Base-by-base conservation (phyloP, 2,888 invertebrate species). In the Euproctis similis region DNA sequence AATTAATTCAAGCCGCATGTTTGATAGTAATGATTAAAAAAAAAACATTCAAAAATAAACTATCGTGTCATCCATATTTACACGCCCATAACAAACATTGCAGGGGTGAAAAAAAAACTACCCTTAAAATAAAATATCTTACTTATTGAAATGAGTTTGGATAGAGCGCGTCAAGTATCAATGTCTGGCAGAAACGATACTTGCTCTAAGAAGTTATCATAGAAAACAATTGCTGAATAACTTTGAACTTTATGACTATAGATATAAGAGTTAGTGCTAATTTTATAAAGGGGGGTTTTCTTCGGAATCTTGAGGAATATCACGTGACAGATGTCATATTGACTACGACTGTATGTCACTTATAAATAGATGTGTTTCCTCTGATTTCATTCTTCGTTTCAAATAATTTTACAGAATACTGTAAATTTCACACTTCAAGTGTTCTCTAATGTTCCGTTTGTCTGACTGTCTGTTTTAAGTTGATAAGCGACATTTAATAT, bases 161-260 rank as follows among this genome's bases (percentile, higher is more conserved):
- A 26, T 34, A 23, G 54, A 49, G 62, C n/a, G n/a, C 67, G 57
- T 71, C 63, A 59, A 61, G 67, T 72, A 69, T 73, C 74, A 60
- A 68, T 71, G 66, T 63, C 71, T 46, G 38, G 54, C 58, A 55
- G 58, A 69, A 62, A 54, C 54, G 72, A 69, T 70, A 71, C 70
- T 50, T 40, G 38, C 35, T 22, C 27, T 31, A 19, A 42, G 43
- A 43, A 17, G n/a, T 46, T 31, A 36, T 39, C 36, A 26, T 39
- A 30, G 28, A 30, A 32, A 41, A 35, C 29, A 37, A 41, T n/a
- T 19, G 34, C 30, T 43, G 46, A 37, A 42, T 31, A 26, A 55
- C 36, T 47, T 26, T 42, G 20, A 14, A 47, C 38, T 34, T 53
- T 59, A 55, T 24, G 1, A 0, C 2, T 24, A 2, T 31, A 4